A percentile compares a stretch with the other conserved stretches of the same genome.
Conservation (phyloP, 2,888 invertebrate genomes). For the Drosophila mettleri region DNA sequence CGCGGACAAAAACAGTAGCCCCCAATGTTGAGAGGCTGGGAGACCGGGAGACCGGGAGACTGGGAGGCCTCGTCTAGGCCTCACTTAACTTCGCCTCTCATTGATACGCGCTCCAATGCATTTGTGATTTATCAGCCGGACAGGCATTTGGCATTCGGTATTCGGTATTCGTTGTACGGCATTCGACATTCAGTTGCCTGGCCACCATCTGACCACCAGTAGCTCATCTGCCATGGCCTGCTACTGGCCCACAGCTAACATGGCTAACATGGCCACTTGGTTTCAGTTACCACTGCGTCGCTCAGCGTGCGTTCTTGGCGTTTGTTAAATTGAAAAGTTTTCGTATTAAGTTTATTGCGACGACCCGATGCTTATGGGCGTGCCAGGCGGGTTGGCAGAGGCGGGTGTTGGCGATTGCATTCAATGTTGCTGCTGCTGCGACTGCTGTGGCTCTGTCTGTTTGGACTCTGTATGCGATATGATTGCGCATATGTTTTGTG, state of each 20-base stretch:
- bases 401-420: slow-evolving; percentile 12
- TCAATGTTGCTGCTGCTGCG: slow-evolving; percentile 8
- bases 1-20: slow-evolving; percentile 50
- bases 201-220: slow-evolving; percentile 51
- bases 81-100: slow-evolving; percentile 44
- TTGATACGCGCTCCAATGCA: slow-evolving; percentile 74
- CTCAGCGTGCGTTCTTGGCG: slow-evolving; percentile 73
- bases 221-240: slow-evolving; percentile 69
- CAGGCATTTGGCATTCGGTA: slow-evolving; percentile 39
- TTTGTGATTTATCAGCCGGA: slow-evolving; percentile 76
- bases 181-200: slow-evolving; percentile 35
- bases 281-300: slow-evolving; percentile 46
- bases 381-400: slow-evolving; percentile 10
- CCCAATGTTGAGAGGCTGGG: slow-evolving; percentile 29
- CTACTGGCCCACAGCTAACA: slow-evolving; percentile 48
- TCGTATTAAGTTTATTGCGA: slow-evolving; percentile 71
- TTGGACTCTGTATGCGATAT: slow-evolving; percentile 43
- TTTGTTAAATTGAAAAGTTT: slow-evolving; percentile 75
- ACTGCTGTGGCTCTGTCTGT: slow-evolving; percentile 4
- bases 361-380: slow-evolving; percentile 28
- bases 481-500: slow-evolving; percentile 64
- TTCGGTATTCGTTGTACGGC: slow-evolving; percentile 16
- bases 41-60: no score
- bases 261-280: slow-evolving; percentile 57
- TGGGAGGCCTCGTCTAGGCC: slow-evolving; percentile 10